Conservation (phyloP, 2,888 invertebrate species). For the Philereme vetulata region DNA sequence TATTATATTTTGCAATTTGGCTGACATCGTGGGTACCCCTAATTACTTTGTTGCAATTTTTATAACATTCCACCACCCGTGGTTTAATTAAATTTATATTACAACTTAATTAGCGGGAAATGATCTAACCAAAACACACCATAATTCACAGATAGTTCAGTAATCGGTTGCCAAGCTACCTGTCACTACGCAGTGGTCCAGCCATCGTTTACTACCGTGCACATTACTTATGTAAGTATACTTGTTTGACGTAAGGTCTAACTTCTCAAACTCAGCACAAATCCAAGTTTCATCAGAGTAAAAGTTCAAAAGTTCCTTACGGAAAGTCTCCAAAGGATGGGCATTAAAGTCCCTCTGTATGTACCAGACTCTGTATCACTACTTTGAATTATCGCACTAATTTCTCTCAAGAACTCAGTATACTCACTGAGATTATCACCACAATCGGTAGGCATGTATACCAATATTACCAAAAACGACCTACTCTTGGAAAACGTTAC, state of each 20-base stretch:
- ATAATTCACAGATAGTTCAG: neutral
- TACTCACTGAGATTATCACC: neutral
- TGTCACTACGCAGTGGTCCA: slow-evolving; percentile 10
- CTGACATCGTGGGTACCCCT: no score
- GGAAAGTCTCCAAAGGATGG: neutral
- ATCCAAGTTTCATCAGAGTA: slow-evolving; percentile 3
- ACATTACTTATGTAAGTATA: slow-evolving; percentile 1
- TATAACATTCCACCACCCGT: neutral
- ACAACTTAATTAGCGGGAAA: neutral
- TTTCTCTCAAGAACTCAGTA: slow-evolving; percentile 2
- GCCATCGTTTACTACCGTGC: slow-evolving; percentile 5
- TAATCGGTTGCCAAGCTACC: slow-evolving; percentile 1
- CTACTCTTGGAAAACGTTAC: neutral
- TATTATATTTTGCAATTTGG: no score
- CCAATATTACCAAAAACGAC: neutral
- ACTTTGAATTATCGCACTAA: slow-evolving; percentile 12
- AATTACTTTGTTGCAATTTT: neutral
- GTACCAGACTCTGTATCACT: slow-evolving; percentile 2
- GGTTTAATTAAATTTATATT: neutral
- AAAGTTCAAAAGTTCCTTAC: slow-evolving; percentile 4
- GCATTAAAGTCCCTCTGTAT: neutral
- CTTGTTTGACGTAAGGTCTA: neutral
- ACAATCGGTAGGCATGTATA: slow-evolving; percentile 1
- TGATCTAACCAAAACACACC: slow-evolving; percentile 8
- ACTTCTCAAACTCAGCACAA: neutral